phyloP scores from a whole-genome alignment of 2,797 vertebrate genomes.

The Naso thynnoides region DNA sequence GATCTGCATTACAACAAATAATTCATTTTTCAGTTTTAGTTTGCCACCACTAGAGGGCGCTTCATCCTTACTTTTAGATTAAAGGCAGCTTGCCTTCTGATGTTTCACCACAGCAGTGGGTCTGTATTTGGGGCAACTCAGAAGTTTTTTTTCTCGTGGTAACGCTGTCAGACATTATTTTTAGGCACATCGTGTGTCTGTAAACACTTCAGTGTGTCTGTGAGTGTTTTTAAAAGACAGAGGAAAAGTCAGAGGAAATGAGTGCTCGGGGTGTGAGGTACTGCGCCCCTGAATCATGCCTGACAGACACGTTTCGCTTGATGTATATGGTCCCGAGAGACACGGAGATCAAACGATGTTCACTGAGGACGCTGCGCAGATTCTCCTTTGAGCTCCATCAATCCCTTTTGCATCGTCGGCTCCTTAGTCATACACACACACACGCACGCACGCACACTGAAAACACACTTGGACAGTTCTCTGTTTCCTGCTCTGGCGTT shows the following conservation, averaged over 20 bases:
- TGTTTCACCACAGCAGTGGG: conserved; percentile 14
- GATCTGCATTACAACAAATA: too few species aligned
- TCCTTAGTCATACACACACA: conserved; percentile 44
- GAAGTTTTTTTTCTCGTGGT: conserved; percentile 27
- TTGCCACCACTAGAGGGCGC: conserved; percentile 68
- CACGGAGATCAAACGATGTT: conserved; percentile 62
- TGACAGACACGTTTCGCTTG: conserved; percentile 49
- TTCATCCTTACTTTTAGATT: background rate
- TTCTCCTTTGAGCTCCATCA: conserved; percentile 58
- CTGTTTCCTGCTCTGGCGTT: conserved; percentile 66
- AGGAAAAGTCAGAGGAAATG: conserved; percentile 17
- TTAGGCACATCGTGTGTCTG: conserved; percentile 4
- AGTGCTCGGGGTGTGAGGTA: conserved; percentile 27
- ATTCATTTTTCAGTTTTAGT: background rate
- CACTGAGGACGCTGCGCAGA: conserved; percentile 44
- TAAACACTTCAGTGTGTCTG: conserved; percentile 3
- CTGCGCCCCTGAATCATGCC: conserved; percentile 44
- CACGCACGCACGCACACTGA: conserved; percentile 5
- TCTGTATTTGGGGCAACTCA: conserved; percentile 16
- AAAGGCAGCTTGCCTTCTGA: background rate
- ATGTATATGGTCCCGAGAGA: conserved; percentile 49
- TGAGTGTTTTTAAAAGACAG: background rate
- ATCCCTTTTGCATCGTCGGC: conserved; percentile 30
- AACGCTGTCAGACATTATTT: conserved; percentile 19
- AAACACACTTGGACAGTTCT: conserved; percentile 28